Evolutionary conservation across 2,797 vertebrate species (phyloP), one percentile per base, ranked within the genome.

Genomic region (Ceryle rudis): DNA sequence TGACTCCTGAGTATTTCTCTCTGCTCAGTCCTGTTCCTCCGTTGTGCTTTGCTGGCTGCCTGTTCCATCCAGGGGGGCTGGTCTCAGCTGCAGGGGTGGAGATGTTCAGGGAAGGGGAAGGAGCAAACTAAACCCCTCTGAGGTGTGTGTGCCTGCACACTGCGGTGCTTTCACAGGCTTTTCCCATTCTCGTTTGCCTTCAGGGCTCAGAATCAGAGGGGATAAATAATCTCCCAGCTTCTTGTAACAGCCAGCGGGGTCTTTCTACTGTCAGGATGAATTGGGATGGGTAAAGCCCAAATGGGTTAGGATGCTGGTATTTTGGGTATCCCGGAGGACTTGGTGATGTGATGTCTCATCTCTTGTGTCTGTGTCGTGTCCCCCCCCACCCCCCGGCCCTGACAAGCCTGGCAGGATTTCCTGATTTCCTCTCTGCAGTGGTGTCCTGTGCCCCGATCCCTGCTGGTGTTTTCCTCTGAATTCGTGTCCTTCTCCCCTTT

Each of bases 121-220:
- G 47, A 28, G 25, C 11, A 10, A 28, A 28, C 19, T 16, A 18
- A 78, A n/a, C 31, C 41, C 64, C 46, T 23, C 18, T 5, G 73
- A 47, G 37, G 6, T 13, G 39, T 5, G 35, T 33, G 31, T 44
- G 14, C 44, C 1, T 4, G n/a, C 39, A 20, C 15, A 3, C 19
- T 6, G 60, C 0, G 0, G 2, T 42, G 58, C 16, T 11, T 61
- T 52, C 54, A 16, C 54, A 25, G 86, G 2, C 23, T 37, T 16
- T 37, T 69, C 57, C 49, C 9, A 14, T 31, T 64, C 64, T 31
- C 26, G 2, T 19, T n/a, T 29, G 23, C 29, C 37, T 86, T n/a
- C 23, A 15, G 78, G 41, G 31, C 41, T 47, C 60, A 35, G 65
- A 52, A 77, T 12, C 37, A 49, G 64, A n/a, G 35, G 33, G 22